Conservation (phyloP, 2,113 vertebrate genomes). For the Myxocyprinus asiaticus region DNA sequence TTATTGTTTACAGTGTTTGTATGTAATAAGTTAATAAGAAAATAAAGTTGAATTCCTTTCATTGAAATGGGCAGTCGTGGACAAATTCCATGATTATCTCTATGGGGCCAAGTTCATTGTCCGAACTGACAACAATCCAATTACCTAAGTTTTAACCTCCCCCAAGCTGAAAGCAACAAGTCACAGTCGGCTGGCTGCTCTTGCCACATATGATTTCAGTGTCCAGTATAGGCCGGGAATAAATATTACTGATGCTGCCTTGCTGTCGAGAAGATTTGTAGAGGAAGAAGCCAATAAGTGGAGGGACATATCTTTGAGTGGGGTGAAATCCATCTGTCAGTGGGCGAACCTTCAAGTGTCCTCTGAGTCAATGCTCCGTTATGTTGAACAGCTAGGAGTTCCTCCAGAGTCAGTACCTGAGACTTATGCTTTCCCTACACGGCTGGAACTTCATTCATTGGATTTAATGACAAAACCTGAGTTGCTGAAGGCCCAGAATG, state of each 20-base stretch:
- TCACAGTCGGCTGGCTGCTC: no score
- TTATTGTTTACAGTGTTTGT: no score
- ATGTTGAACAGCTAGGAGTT: background rate
- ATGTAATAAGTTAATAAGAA: no score
- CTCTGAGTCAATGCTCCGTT: background rate
- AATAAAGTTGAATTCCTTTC: no score
- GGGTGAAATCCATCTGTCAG: background rate
- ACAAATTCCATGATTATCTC: background rate
- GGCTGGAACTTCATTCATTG: no score
- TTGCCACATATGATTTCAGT: no score
- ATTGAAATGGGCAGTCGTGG: background rate
- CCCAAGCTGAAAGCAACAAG: background rate
- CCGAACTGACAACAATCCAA: background rate
- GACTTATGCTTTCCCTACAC: background rate
- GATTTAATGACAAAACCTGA: no score
- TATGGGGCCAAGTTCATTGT: background rate
- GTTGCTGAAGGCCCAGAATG: no score
- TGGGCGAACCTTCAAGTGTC: background rate
- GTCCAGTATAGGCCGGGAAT: background rate
- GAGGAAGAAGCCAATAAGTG: background rate
- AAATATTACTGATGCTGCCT: background rate
- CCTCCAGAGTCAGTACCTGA: background rate
- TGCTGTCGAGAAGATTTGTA: background rate
- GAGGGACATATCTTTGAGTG: background rate
- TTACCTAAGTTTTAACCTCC: background rate